Evolutionary conservation across 1,140 invertebrate genomes (phyloP).

Genomic region (Semibalanus balanoides): DNA sequence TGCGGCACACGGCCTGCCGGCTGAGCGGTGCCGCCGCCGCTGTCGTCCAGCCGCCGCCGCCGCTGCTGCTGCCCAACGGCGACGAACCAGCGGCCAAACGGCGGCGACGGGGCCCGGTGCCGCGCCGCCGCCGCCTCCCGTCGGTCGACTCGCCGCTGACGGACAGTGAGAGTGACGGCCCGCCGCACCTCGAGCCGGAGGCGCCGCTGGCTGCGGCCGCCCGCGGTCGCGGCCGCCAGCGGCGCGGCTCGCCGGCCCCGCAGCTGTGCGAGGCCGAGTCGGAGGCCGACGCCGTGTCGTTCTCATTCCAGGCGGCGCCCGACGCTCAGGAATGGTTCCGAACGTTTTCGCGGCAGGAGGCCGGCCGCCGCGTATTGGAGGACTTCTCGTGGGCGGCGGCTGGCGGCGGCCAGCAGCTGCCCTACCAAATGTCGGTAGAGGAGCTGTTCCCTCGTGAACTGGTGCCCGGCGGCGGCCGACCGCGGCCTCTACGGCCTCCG

Average conservation of each 20-base stretch:
- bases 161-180: neutral
- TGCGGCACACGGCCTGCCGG: neutral
- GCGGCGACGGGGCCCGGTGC: no score
- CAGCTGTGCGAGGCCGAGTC: neutral
- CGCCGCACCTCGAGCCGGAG: neutral
- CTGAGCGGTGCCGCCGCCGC: neutral
- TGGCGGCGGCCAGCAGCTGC: neutral
- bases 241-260: no score
- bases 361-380: neutral
- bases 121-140: no score
- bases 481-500: neutral
- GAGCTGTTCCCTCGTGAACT: neutral
- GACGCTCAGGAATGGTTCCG: neutral
- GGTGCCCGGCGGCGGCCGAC: neutral
- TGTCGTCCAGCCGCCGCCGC: no score
- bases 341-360: neutral
- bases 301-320: neutral
- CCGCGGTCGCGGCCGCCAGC: no score
- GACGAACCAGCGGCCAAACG: neutral
- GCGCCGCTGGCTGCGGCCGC: no score
- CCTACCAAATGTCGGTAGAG: neutral
- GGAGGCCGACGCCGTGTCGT: neutral
- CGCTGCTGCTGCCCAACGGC: neutral
- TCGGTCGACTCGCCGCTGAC: neutral
- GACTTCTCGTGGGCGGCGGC: neutral